Evolutionary conservation across 2,888 invertebrate genomes (phyloP).

Genomic region (Agriotes lineatus): DNA sequence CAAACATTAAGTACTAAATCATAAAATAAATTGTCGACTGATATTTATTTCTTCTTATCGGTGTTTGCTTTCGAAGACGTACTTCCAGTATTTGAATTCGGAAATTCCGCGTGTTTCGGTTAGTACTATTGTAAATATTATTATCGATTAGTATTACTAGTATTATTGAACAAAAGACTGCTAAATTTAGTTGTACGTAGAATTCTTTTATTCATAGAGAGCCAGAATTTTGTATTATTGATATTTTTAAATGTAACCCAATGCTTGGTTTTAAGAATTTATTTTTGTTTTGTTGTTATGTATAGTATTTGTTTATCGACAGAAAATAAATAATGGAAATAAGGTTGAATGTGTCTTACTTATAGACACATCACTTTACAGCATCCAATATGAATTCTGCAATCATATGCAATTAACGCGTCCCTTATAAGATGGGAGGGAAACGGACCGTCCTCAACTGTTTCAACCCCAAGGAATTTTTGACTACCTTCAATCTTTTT

Average conservation of each 20-base stretch:
- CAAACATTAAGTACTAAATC: not conserved
- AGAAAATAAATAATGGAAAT: not conserved
- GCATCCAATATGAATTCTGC: too few species aligned
- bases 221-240: not conserved
- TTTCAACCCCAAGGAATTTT: too few species aligned
- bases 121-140: not conserved
- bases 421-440: too few species aligned
- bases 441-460: too few species aligned
- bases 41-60: too few species aligned
- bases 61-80: not conserved
- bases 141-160: conserved; percentile 13
- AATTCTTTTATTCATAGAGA: not conserved
- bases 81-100: not conserved
- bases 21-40: not conserved
- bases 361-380: too few species aligned
- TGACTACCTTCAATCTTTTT: too few species aligned
- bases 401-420: too few species aligned
- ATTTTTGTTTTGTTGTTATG: conserved; percentile 43
- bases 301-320: conserved; percentile 44
- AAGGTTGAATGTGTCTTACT: too few species aligned
- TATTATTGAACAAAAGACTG: conserved; percentile 40
- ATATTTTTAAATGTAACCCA: conserved; percentile 14
- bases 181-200: conserved; percentile 37
- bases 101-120: not conserved
- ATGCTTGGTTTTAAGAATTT: conserved; percentile 22